Evolutionary conservation across 2,797 vertebrate species (phyloP).

Genomic region (Sandelia bainsii): DNA sequence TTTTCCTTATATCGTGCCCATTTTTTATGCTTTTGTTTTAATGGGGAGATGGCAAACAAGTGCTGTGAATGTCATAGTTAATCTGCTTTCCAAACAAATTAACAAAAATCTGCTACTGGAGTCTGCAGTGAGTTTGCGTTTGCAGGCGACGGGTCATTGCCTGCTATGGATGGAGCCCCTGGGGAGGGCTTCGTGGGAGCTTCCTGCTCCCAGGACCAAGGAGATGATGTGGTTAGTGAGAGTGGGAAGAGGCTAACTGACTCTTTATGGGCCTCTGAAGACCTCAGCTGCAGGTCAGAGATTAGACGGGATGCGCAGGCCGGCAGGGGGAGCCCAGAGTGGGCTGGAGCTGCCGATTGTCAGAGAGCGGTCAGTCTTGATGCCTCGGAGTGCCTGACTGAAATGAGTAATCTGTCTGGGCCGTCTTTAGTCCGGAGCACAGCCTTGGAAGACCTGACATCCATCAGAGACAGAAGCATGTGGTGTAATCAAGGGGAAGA

Average conservation of each 20-base stretch:
- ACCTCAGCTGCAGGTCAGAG: constrained; percentile 56
- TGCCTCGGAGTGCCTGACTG: constrained; percentile 67
- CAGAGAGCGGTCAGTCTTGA: constrained; percentile 77
- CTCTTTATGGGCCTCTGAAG: constrained; percentile 71
- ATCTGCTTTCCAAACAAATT: constrained; percentile 78
- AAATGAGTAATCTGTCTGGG: constrained; percentile 50
- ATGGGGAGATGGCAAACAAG: constrained; percentile 70
- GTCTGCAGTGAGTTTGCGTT: constrained; percentile 35
- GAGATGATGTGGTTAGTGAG: constrained; percentile 48
- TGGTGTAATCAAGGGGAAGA: constrained; percentile 19
- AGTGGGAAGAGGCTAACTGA: constrained; percentile 71
- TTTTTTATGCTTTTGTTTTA: constrained; percentile 37
- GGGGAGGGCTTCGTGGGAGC: constrained; percentile 49
- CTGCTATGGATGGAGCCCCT: constrained; percentile 21
- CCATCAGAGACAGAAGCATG: constrained; percentile 63
- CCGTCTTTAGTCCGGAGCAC: constrained; percentile 74
- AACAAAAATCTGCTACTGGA: constrained; percentile 52
- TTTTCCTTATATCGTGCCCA: constrained; percentile 2
- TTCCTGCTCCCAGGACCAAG: constrained; percentile 56
- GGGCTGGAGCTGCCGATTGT: constrained; percentile 49
- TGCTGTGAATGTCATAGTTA: constrained; percentile 74
- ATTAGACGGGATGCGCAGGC: constrained; percentile 29
- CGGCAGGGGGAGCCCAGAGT: constrained; percentile 58
- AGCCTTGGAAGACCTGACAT: constrained; percentile 81
- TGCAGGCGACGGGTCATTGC: constrained; percentile 26